Conservation (phyloP, 2,888 invertebrate genomes). For the Rotaria magnacalcarata region DNA sequence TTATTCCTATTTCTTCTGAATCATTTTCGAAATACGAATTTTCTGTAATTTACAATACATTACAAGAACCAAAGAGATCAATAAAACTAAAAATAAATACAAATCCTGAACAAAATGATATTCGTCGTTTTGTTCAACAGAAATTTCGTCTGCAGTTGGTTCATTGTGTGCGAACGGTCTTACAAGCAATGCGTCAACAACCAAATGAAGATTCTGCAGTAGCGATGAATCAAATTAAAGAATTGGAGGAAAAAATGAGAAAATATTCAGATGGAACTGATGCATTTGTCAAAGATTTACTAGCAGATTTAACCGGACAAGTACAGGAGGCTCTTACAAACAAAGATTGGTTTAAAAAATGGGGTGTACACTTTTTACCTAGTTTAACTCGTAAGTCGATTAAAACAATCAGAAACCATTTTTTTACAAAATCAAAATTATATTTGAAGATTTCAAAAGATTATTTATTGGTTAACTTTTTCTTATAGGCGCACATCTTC, state of each 20-base stretch:
- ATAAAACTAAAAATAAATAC: not conserved
- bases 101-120: not conserved
- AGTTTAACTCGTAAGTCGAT: not conserved
- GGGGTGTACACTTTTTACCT: not conserved
- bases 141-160: not conserved
- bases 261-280: not conserved
- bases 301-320: conserved; percentile 24
- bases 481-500: not conserved
- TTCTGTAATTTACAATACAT: not conserved
- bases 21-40: not conserved
- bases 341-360: conserved; percentile 8
- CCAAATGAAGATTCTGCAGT: not conserved
- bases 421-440: too few species aligned
- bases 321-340: not conserved
- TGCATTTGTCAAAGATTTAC: conserved; percentile 7
- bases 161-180: not conserved
- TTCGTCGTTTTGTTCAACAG: not conserved
- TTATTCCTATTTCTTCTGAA: not conserved
- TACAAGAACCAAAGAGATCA: not conserved
- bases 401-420: not conserved
- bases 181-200: not conserved
- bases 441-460: too few species aligned
- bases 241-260: not conserved
- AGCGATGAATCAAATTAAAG: not conserved
- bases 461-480: too few species aligned